Percentiles rank a stretch among this genome's conserved stretches.
Conservation (phyloP, 2,113 vertebrate genomes). For the Engystomops pustulosus region DNA sequence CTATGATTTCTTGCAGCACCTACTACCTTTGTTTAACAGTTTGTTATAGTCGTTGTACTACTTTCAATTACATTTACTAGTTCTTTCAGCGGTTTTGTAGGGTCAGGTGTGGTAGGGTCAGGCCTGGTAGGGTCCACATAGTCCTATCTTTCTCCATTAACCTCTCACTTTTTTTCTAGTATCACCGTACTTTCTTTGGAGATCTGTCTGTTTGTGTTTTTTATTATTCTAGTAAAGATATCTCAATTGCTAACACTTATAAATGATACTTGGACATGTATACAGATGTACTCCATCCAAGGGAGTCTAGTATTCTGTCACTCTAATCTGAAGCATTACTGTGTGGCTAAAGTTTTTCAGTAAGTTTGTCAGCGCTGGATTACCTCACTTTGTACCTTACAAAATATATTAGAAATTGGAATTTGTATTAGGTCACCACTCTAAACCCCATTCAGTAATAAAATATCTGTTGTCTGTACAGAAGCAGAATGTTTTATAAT, state of each 20-base stretch:
- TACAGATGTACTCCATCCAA: neutral
- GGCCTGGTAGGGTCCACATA: too few relatives aligned
- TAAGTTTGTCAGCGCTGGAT: constrained; percentile 6
- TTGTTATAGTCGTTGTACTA: too few relatives aligned
- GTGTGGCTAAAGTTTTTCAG: neutral
- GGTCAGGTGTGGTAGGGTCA: too few relatives aligned
- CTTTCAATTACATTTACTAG: too few relatives aligned
- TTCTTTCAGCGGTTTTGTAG: too few relatives aligned
- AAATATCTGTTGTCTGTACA: constrained; percentile 17
- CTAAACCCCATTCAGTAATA: constrained; percentile 27
- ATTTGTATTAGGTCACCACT: constrained; percentile 27
- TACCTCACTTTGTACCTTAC: neutral
- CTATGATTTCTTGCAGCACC: too few relatives aligned
- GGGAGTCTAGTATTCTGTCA: neutral
- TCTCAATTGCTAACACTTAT: neutral
- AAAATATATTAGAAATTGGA: constrained; percentile 7
- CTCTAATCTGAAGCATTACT: neutral
- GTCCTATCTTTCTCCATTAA: neutral
- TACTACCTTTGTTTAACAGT: too few relatives aligned
- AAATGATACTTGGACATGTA: neutral
- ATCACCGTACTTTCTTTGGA: too few relatives aligned
- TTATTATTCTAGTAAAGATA: neutral
- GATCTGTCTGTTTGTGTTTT: neutral
- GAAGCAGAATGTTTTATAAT: constrained; percentile 35
- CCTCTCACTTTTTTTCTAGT: neutral